Evolutionary conservation across 2,888 invertebrate species (phyloP).

Genomic region (Strigamia crassipes): DNA sequence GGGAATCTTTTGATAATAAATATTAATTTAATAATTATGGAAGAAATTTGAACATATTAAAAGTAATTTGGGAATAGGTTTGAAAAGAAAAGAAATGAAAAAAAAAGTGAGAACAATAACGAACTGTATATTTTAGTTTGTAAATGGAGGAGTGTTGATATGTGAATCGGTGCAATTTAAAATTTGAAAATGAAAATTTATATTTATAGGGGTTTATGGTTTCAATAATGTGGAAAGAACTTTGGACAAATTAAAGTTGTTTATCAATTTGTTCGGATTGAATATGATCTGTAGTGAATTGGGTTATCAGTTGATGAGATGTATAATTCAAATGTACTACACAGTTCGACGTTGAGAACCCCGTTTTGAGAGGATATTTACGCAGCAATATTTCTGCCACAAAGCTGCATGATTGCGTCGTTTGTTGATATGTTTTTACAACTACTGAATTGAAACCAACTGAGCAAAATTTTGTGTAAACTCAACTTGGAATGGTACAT

Average conservation of each 20-base stretch:
- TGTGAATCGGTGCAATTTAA: neutral
- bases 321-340: neutral
- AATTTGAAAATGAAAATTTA: neutral
- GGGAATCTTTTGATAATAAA: neutral
- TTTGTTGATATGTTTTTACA: neutral
- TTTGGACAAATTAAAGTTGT: constrained; percentile 34
- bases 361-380: too few species aligned
- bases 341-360: neutral
- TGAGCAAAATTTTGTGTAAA: constrained; percentile 37
- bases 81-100: neutral
- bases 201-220: neutral
- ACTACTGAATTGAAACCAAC: constrained; percentile 6
- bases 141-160: neutral
- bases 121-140: neutral
- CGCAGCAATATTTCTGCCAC: too few species aligned
- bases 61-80: constrained; percentile 2
- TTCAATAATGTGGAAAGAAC: neutral
- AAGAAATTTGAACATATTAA: constrained; percentile 25
- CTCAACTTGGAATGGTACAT: neutral
- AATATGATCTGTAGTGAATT: neutral
- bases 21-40: neutral
- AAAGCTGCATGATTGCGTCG: neutral
- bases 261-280: neutral
- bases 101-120: constrained; percentile 22
- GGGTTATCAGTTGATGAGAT: neutral